Base-by-base conservation (phyloP, 2,797 vertebrate genomes). In the Gymnoscopelus braueri region DNA sequence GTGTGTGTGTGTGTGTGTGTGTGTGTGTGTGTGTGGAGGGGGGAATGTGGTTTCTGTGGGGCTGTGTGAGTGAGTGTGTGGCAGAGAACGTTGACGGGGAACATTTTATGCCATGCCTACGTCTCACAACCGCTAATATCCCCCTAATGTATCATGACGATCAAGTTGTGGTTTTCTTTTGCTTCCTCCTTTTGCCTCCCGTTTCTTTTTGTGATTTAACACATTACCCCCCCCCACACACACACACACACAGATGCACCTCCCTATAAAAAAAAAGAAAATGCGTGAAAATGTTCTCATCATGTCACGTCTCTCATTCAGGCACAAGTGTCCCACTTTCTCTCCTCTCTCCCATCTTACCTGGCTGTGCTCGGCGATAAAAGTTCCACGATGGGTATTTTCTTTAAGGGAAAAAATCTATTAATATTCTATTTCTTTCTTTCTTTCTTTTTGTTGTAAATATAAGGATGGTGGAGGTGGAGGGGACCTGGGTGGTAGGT, bases 21-120 rank as follows among this genome's bases (percentile, higher is more conserved):
- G 57, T 59, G 13, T 32, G 26, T 32, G 26, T 58, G n/a, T 12
- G 60, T 70, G 55, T 52, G 35, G n/a, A n/a, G n/a, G n/a, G n/a
- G n/a, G n/a, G n/a, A n/a, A n/a, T n/a, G n/a, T n/a, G n/a, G n/a
- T n/a, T n/a, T n/a, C n/a, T n/a, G n/a, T n/a, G n/a, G n/a, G n/a
- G n/a, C n/a, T 47, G 55, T 63, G 29, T 49, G 59, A 32, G 47
- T 24, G 65, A 51, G 48, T 54, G 49, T 52, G 48, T 9, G 29
- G 47, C 52, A 50, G 47, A 47, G 48, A 7, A 11, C 11, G 0
- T 5, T 49, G 15, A 50, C 39, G 19, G 52, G 2, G 8, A n/a
- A n/a, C n/a, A n/a, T n/a, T n/a, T n/a, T n/a, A n/a, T 81, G 77
- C 66, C 80, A 77, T 76, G 71, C 72, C 24, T 55, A 75, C 15